Evolutionary conservation across 2,113 vertebrate genomes (phyloP).

Genomic region (Amblyopsis rosae): DNA sequence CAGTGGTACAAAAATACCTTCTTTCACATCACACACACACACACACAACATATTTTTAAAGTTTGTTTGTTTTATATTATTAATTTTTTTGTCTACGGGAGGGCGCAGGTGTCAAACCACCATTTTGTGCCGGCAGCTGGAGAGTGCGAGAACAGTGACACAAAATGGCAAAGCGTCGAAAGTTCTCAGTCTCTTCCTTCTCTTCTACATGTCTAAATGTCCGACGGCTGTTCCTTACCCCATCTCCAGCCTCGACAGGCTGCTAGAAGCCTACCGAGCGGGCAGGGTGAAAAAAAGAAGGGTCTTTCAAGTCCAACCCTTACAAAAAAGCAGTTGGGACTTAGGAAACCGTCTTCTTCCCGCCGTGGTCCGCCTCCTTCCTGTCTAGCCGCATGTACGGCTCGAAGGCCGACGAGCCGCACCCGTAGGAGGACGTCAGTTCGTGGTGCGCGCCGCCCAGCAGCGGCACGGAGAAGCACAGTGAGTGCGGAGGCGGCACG

Average conservation of each 20-base stretch:
- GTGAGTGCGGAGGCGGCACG: constrained; percentile 68
- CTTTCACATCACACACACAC: constrained; percentile 46
- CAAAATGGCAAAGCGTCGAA: constrained; percentile 41
- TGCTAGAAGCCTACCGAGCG: constrained; percentile 18
- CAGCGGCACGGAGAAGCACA: constrained; percentile 83
- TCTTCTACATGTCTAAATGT: constrained; percentile 26
- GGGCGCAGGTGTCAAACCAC: constrained; percentile 24
- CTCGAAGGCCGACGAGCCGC: constrained; percentile 88
- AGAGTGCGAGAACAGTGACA: constrained; percentile 23
- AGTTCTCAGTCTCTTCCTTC: constrained; percentile 6
- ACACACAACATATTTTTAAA: constrained; percentile 34
- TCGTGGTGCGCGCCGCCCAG: constrained; percentile 80
- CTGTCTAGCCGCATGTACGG: constrained; percentile 86
- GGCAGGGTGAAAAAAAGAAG: constrained; percentile 15
- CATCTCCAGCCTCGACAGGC: constrained; percentile 2
- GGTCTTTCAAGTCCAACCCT: not conserved
- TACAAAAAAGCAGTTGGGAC: not conserved
- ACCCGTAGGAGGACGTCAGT: constrained; percentile 77
- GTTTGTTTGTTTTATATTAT: constrained; percentile 20
- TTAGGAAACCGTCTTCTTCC: constrained; percentile 84
- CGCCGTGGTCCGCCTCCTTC: constrained; percentile 75
- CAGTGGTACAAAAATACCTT: constrained; percentile 54
- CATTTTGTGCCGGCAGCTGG: constrained; percentile 34
- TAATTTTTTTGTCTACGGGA: not conserved
- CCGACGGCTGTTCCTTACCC: constrained; percentile 1